phyloP scores from a whole-genome alignment of 2,113 vertebrate genomes.

The Psittacus erithacus region DNA sequence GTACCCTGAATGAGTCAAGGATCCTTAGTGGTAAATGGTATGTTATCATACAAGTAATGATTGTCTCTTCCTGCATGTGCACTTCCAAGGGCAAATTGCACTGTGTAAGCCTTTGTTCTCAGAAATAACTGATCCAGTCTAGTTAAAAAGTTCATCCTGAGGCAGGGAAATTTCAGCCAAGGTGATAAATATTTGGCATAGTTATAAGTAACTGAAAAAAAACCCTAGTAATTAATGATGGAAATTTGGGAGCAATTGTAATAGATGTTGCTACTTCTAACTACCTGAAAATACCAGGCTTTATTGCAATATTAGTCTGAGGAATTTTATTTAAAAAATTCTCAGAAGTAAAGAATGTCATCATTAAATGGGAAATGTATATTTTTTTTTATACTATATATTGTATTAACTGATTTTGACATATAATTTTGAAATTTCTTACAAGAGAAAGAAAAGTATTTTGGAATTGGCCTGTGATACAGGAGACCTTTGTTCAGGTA shows the following conservation, averaged over 20 bases:
- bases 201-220: neutral
- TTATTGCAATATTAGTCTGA: neutral
- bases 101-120: neutral
- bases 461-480: neutral
- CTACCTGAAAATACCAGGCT: neutral
- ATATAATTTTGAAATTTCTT: neutral
- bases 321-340: neutral
- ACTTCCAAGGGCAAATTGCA: neutral
- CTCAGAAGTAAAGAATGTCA: neutral
- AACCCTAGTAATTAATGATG: rapidly evolving
- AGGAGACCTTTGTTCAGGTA: neutral
- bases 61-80: neutral
- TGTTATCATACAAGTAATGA: neutral
- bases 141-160: neutral
- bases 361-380: neutral
- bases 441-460: neutral
- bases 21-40: neutral
- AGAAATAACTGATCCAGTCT: neutral
- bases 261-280: neutral
- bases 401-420: neutral
- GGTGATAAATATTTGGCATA: neutral
- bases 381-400: neutral
- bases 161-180: neutral
- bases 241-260: neutral
- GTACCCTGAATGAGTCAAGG: neutral